phyloP scores from a whole-genome alignment of 37 sponge, comb jelly and placozoan species.

The Cliona cf. orientalis region DNA sequence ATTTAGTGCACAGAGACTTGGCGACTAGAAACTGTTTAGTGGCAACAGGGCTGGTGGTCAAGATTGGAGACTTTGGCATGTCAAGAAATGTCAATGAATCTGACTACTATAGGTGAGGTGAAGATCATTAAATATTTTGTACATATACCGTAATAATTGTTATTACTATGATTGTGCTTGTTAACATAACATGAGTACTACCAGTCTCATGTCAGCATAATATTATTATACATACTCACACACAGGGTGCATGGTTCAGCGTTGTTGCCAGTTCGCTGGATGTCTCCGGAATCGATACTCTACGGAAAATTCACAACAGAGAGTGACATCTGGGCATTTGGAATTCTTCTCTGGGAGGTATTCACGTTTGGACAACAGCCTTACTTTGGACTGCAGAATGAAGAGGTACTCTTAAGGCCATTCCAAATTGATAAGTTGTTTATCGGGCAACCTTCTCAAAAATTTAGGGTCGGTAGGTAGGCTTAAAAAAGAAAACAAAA shows the following conservation, averaged over 20 bases:
- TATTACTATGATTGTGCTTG: background rate
- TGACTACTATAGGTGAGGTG: conserved; percentile 44
- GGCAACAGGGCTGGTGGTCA: conserved; percentile 51
- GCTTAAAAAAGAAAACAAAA: no score
- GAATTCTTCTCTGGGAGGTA: conserved; percentile 68
- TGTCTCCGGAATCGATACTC: conserved; percentile 61
- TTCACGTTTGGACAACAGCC: conserved; percentile 70
- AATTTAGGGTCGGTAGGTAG: no score
- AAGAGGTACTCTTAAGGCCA: conserved; percentile 34
- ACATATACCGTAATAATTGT: background rate
- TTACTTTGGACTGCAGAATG: conserved; percentile 34
- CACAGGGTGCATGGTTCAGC: conserved; percentile 47
- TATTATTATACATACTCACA: background rate
- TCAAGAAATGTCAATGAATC: conserved; percentile 38
- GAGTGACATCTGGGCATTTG: conserved; percentile 68
- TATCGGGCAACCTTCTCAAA: no score
- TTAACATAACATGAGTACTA: background rate
- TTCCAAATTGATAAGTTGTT: no score
- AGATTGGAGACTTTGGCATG: conserved; percentile 76
- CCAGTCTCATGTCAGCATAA: no score
- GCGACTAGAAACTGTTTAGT: conserved; percentile 67
- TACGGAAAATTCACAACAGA: conserved; percentile 60
- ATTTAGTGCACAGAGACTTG: conserved; percentile 62
- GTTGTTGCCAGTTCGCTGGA: conserved; percentile 65
- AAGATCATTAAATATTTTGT: background rate